Evolutionary conservation across 1,140 invertebrate genomes (phyloP).

Genomic region (Colletes gigas): DNA sequence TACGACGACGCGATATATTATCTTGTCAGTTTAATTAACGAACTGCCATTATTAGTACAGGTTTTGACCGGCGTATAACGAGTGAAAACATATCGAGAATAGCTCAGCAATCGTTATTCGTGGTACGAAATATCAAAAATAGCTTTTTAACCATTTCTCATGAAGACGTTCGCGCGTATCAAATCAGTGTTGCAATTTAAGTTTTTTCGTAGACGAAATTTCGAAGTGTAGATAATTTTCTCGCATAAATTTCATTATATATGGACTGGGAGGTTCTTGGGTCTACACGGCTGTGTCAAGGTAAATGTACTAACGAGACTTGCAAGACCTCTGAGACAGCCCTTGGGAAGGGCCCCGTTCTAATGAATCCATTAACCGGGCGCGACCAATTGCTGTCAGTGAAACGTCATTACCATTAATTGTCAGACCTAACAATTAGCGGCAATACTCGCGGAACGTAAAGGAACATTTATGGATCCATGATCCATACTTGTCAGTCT

Average conservation of each 20-base stretch:
- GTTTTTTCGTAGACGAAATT: slow-evolving; percentile 14
- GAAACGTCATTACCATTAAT: slow-evolving; percentile 52
- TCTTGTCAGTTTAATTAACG: slow-evolving; percentile 11
- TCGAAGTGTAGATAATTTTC: slow-evolving; percentile 4
- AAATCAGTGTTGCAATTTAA: slow-evolving; percentile 1
- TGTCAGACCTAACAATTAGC: slow-evolving; percentile 56
- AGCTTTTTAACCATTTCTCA: neutral
- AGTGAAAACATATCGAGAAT: neutral
- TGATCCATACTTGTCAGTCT: neutral
- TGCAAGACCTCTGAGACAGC: slow-evolving; percentile 44
- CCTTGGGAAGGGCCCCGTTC: slow-evolving; percentile 52
- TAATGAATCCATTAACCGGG: slow-evolving; percentile 64
- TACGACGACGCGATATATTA: neutral
- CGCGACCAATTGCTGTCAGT: slow-evolving; percentile 60
- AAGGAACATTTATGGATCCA: neutral
- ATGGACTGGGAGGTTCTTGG: slow-evolving; percentile 15
- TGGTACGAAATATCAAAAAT: neutral
- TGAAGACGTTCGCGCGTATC: too few relatives aligned
- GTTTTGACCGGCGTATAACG: neutral
- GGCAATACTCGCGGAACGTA: slow-evolving; percentile 45
- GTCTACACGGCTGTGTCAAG: slow-evolving; percentile 10
- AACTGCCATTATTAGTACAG: neutral
- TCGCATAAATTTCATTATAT: slow-evolving; percentile 54
- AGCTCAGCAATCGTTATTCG: neutral
- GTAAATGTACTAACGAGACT: slow-evolving; percentile 52